Conservation (phyloP, 2,888 invertebrate species). For the Nephrocerus scutellatus region DNA sequence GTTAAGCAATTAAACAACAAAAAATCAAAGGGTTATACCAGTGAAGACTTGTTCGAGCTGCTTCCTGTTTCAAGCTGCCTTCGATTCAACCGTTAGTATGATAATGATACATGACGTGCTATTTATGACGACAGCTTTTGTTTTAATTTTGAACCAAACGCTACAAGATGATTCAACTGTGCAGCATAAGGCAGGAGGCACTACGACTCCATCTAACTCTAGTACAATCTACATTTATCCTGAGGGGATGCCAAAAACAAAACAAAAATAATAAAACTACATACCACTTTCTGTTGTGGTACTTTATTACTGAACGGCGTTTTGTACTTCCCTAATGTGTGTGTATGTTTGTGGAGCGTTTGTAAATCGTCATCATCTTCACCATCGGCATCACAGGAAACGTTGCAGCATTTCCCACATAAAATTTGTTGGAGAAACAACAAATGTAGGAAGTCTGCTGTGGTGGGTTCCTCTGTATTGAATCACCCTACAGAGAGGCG, state of each 20-base stretch:
- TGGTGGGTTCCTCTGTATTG: no score
- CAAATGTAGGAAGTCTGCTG: no score
- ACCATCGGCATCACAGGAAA: no score
- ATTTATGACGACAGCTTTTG: conserved; percentile 42
- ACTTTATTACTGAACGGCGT: neutral
- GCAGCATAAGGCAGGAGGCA: conserved; percentile 2
- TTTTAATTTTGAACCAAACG: conserved; percentile 35
- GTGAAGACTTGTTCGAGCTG: conserved; percentile 14
- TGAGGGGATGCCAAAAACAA: neutral
- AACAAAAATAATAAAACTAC: conserved; percentile 14
- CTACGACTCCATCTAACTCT: neutral
- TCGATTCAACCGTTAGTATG: conserved; percentile 10
- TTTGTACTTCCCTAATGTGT: conserved; percentile 1
- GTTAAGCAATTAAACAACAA: conserved; percentile 45
- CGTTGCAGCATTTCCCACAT: conserved; percentile 26
- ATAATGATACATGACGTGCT: conserved; percentile 44
- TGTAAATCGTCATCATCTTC: no score
- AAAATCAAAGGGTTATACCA: conserved; percentile 19
- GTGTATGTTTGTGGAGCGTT: conserved; percentile 1
- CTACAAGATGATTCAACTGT: no score
- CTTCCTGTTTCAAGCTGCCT: no score
- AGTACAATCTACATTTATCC: neutral
- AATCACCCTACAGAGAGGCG: no score
- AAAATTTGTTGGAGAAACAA: no score
- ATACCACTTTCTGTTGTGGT: conserved; percentile 1